Conservation (phyloP, 2,888 invertebrate species). For the Drosophila emarginata region DNA sequence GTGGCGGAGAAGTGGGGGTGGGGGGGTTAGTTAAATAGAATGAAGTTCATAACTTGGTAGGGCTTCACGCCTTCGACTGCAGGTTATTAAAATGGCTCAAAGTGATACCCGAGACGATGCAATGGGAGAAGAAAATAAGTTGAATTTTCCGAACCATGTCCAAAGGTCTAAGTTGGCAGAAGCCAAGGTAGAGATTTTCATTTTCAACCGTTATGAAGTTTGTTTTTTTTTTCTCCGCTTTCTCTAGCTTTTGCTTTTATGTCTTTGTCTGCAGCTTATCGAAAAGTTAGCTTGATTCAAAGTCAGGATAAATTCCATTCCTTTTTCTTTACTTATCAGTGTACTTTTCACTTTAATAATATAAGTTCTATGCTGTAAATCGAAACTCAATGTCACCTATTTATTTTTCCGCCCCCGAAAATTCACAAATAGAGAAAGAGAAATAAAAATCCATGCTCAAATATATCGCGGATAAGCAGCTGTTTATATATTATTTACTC, state of each 20-base stretch:
- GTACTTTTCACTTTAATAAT: slow-evolving; percentile 40
- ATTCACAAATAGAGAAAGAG: background rate
- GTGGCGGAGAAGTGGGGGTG: background rate
- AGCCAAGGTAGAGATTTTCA: slow-evolving; percentile 51
- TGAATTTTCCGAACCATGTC: slow-evolving; percentile 14
- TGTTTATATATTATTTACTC: slow-evolving; percentile 78
- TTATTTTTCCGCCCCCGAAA: slow-evolving; percentile 9
- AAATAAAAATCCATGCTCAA: background rate
- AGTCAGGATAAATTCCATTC: slow-evolving; percentile 46
- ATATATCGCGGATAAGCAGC: slow-evolving; percentile 67
- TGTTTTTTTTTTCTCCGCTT: slow-evolving; percentile 43
- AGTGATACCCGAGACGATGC: slow-evolving; percentile 63
- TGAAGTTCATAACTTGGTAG: slow-evolving; percentile 72
- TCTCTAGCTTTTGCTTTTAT: slow-evolving; percentile 17
- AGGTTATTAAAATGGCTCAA: slow-evolving; percentile 71
- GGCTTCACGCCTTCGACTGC: slow-evolving; percentile 52
- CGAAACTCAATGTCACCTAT: slow-evolving; percentile 72
- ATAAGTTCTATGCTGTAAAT: slow-evolving; percentile 49
- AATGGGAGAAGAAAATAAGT: background rate
- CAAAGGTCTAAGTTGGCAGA: slow-evolving; percentile 30
- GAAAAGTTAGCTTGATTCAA: slow-evolving; percentile 63
- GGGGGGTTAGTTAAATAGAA: no score
- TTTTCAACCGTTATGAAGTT: slow-evolving; percentile 57
- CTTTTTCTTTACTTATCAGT: slow-evolving; percentile 54
- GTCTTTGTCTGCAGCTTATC: slow-evolving; percentile 68